A percentile compares a stretch with the other conserved stretches of the same genome.
phyloP scores from a whole-genome alignment of 2,888 invertebrate genomes.

The Dione juno region DNA sequence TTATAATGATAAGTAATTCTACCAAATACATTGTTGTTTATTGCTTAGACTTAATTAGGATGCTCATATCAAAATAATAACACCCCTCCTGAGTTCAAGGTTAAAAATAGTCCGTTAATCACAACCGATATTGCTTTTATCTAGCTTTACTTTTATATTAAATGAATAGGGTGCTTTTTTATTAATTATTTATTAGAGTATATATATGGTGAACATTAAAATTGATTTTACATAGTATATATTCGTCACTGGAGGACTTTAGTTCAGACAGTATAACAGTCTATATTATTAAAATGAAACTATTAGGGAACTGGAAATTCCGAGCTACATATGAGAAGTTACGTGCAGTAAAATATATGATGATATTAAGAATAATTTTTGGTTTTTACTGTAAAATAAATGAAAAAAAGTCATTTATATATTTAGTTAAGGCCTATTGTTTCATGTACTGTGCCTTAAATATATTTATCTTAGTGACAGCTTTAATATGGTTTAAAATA shows the following conservation, averaged over 20 bases:
- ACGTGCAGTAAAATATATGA: background rate
- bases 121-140: no score
- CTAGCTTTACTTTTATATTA: no score
- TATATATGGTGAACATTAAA: no score
- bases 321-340: background rate
- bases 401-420: background rate
- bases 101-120: no score
- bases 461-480: background rate
- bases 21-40: no score
- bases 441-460: background rate
- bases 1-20: no score
- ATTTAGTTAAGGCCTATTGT: background rate
- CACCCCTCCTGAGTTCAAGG: no score
- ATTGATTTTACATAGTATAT: no score
- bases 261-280: background rate
- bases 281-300: background rate
- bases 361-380: conserved; percentile 10
- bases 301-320: background rate
- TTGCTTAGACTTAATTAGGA: no score
- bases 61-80: no score
- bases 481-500: background rate
- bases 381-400: conserved; percentile 5
- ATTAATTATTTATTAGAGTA: no score
- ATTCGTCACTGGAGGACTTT: background rate
- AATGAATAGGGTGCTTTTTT: no score